Evolutionary conservation across 2,888 invertebrate genomes (phyloP).

Genomic region (Bhutanitis thaidina): DNA sequence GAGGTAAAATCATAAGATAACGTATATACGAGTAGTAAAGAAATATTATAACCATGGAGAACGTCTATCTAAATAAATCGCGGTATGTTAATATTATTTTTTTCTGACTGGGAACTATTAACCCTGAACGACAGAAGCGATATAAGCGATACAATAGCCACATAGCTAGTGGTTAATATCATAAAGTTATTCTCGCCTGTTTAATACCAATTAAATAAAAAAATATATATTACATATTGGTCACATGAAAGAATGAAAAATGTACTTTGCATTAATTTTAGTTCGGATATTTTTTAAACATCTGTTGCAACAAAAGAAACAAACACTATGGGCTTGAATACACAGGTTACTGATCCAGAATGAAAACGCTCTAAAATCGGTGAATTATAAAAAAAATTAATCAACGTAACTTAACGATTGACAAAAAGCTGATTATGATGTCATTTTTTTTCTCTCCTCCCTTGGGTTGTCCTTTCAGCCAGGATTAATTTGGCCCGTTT

Average conservation of each 20-base stretch:
- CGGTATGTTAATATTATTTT: background rate
- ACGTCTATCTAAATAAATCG: conserved; percentile 13
- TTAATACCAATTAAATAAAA: no score
- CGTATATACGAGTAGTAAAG: conserved; percentile 35
- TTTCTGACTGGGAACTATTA: background rate
- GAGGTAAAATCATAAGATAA: conserved; percentile 64
- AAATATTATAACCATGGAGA: conserved; percentile 32
- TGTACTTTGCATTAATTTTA: no score
- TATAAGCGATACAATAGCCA: no score
- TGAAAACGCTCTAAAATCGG: conserved; percentile 43
- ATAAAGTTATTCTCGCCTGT: no score
- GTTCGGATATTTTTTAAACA: no score
- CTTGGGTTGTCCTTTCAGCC: conserved; percentile 63
- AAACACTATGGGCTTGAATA: background rate
- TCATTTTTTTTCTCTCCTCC: conserved; percentile 61
- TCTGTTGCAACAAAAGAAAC: no score
- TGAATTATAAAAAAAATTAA: conserved; percentile 68
- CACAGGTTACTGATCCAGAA: background rate
- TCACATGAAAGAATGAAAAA: no score
- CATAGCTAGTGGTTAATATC: no score
- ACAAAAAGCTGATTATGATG: conserved; percentile 80
- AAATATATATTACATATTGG: no score
- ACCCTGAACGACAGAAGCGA: background rate
- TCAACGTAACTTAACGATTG: conserved; percentile 69
- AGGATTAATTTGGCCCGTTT: conserved; percentile 76